Evolutionary conservation across 2,797 vertebrate genomes (phyloP).

Genomic region (Myripristis jacobus): DNA sequence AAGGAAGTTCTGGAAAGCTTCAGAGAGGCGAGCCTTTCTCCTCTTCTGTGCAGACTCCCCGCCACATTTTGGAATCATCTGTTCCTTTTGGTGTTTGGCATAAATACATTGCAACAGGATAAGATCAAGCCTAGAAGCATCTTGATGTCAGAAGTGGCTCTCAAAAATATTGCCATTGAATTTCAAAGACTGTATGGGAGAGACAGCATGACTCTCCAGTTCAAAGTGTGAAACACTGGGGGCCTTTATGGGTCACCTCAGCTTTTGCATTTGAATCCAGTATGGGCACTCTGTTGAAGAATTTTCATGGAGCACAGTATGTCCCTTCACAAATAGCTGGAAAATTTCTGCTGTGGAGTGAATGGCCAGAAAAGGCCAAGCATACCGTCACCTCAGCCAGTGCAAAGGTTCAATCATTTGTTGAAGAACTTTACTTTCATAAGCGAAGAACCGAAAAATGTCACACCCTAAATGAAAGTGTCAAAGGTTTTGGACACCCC

Average conservation of each 20-base stretch:
- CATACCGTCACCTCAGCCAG: conserved; percentile 18
- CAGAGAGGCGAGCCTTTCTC: conserved; percentile 34
- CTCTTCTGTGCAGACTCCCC: conserved; percentile 29
- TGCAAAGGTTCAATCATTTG: conserved; percentile 36
- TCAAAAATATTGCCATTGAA: conserved; percentile 25
- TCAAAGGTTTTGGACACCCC: conserved; percentile 30
- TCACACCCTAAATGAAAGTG: conserved; percentile 32
- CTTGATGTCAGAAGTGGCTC: too few species aligned
- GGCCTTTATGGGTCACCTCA: conserved; percentile 42
- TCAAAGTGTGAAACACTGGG: conserved; percentile 36
- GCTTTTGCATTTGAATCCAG: conserved; percentile 44
- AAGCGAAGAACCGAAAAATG: conserved; percentile 24
- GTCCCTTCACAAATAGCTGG: conserved; percentile 37
- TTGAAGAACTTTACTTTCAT: conserved; percentile 21
- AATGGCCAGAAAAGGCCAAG: conserved; percentile 35
- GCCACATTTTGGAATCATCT: conserved; percentile 35
- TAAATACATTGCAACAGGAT: conserved; percentile 25
- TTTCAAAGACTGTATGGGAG: conserved; percentile 43
- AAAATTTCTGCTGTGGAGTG: conserved; percentile 43
- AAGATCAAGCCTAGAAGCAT: too few species aligned
- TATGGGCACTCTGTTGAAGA: conserved; percentile 38
- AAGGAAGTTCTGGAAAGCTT: conserved; percentile 43
- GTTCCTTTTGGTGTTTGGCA: conserved; percentile 37
- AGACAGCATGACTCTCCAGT: conserved; percentile 33
- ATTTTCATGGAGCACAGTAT: conserved; percentile 48